A percentile compares a stretch with the other conserved stretches of the same genome.
Evolutionary conservation across 2,888 invertebrate genomes (phyloP).

Genomic region (Hipparchia semele): DNA sequence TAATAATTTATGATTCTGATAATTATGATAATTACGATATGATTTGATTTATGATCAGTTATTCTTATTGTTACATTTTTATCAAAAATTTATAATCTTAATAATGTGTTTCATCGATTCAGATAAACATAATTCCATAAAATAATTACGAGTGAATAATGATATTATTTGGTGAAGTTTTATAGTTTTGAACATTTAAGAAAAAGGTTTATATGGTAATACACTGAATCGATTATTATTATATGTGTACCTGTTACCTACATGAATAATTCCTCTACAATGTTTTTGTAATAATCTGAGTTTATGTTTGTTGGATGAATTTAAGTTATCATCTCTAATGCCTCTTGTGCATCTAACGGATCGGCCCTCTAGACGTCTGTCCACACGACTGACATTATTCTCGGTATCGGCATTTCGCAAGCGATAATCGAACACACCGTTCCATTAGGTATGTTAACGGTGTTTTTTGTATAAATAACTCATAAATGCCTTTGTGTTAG

Average conservation of each 20-base stretch:
- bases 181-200: not conserved
- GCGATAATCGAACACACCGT: conserved; percentile 38
- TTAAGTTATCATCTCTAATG: conserved; percentile 26
- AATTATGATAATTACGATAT: no score
- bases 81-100: not conserved
- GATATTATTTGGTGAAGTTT: not conserved
- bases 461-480: conserved; percentile 36
- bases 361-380: conserved; percentile 39
- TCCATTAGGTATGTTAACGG: conserved; percentile 34
- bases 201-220: not conserved
- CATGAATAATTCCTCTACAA: not conserved
- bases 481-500: conserved; percentile 24
- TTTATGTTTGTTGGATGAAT: not conserved
- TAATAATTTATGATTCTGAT: no score
- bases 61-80: not conserved
- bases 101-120: not conserved
- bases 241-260: not conserved
- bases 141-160: not conserved
- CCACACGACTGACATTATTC: conserved; percentile 38
- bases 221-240: not conserved
- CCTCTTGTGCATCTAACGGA: conserved; percentile 41
- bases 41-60: no score
- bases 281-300: conserved; percentile 1
- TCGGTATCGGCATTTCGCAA: conserved; percentile 34
- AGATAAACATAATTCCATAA: not conserved